Percentiles rank a stretch among this genome's conserved stretches.
These are phyloP conservation scores for Esperia sulphurella DNA, from an alignment of 2,888 invertebrate genomes.

Conservation along the genomic window DNA sequence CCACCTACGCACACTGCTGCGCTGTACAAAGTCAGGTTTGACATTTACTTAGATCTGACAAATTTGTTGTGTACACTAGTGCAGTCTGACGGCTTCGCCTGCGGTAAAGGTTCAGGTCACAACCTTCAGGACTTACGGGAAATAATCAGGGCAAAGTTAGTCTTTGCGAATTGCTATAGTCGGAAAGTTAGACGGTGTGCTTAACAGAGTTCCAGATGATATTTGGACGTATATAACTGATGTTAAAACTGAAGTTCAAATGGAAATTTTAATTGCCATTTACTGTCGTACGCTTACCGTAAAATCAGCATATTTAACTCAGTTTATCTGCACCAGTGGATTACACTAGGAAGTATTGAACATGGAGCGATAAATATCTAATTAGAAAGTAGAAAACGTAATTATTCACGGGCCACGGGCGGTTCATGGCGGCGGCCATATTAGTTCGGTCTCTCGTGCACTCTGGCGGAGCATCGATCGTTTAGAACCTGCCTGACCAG, in stretches of 20 bases:
- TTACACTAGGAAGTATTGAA: background rate
- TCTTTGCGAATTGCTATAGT: no score
- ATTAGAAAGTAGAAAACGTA: conserved; percentile 57
- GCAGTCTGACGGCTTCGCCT: no score
- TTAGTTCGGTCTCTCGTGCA: conserved; percentile 11
- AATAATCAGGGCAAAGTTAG: no score
- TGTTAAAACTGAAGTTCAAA: background rate
- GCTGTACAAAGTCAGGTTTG: no score
- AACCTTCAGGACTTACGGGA: no score
- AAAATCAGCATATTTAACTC: background rate
- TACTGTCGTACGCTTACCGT: background rate
- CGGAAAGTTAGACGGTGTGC: no score
- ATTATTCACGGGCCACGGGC: conserved; percentile 32
- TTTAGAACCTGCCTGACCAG: background rate
- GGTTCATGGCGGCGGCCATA: conserved; percentile 12
- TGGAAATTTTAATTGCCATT: background rate
- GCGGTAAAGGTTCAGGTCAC: no score
- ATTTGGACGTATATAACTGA: no score
- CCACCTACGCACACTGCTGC: no score
- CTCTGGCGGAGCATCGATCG: background rate
- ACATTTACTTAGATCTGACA: no score
- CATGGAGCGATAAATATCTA: conserved; percentile 32
- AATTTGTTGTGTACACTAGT: no score
- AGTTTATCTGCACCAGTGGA: background rate
- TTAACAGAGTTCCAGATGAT: no score